Evolutionary conservation across 2,888 invertebrate species (phyloP), one percentile per base, ranked within the genome.

Genomic region (Fissipunctia ypsillon): DNA sequence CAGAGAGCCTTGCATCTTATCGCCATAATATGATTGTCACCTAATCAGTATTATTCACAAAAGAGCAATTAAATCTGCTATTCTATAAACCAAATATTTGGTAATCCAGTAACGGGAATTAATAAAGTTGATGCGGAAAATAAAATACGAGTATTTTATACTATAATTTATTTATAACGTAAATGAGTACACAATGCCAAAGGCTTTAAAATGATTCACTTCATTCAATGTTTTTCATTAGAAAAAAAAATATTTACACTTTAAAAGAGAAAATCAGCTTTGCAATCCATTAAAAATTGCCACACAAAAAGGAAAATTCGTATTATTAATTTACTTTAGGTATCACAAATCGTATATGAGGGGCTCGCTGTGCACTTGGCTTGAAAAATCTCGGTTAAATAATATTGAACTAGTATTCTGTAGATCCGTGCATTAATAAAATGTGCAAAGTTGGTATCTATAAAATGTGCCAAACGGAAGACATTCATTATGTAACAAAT

Each of bases 401-500:
- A 87, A 89, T 89, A 89, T 86, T 80, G 87, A 91, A 90, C 89
- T 84, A 84, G 83, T 87, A 85, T 88, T 88, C 89, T 83, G 81
- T 81, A 87, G 88, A 89, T 88, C 78, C 87, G 93, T 94, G 93
- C 93, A 89, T 89, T 91, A 92, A 92, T 94, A 93, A 93, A 94
- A 92, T 93, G 96, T 96, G 96, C 95, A 91, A 91, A 90, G 91
- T 93, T 90, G 90, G 91, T 93, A 90, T 91, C 92, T 94, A 94
- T 93, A 93, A 93, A 95, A 94, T 92, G 96, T 96, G 96, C 95
- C 93, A 86, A 96, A 96, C 96, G 96, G 96, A 96, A 96, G 96
- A 96, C 96, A 93, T 95, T 94, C 90, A 98, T 96, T 98, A 98
- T 93, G 98, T 99, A 96, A 99, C 97, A 97, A 98, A 99, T 96